Base-by-base conservation (phyloP, 2,113 vertebrate species). In the Amphiprion percula region DNA sequence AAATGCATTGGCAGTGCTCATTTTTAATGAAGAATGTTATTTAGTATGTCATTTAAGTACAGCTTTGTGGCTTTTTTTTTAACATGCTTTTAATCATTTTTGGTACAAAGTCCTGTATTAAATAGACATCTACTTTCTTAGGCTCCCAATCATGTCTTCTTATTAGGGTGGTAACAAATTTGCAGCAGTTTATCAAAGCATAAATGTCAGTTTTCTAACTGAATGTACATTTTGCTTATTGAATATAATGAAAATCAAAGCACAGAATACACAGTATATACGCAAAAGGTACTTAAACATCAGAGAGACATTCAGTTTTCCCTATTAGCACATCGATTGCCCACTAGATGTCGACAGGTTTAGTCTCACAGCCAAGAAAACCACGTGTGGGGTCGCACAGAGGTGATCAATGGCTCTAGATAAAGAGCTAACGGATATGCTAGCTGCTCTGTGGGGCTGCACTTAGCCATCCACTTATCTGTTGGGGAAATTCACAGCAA, bases 141-240 rank as follows among this genome's bases (percentile, higher is more conserved):
- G 6, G 30, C 30, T 30, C 26, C 26, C 71, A 74, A 77, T 84
- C 72, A 80, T 26, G 46, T 80, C 41, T 68, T 56, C 75, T 71
- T 76, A 33, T 47, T 21, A 39, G 62, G 73, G 62, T 69, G 46
- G 5, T 23, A 39, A 44, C 60, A 74, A 23, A 71, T 80, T 70
- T 53, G 41, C 49, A 44, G 52, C 46, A 54, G 60, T 37, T 39
- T 39, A 61, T 58, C 65, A 77, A 54, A 70, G 76, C 68, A 67
- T 46, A 67, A 61, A 84, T 71, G 67, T 26, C 86, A 88, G 73
- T 65, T 68, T 65, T 78, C 23, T 14, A 39, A 30, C 10, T 62
- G 28, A 50, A 33, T 55, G 17, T 47, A 58, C n/a, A 64, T 47
- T 68, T 54, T 62, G 61, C 23, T 1, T 2, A 30, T 7, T 44